Base-by-base conservation (phyloP, 30 jellyfish, hydroid and myxozoan species). In the Aurelia sp. region DNA sequence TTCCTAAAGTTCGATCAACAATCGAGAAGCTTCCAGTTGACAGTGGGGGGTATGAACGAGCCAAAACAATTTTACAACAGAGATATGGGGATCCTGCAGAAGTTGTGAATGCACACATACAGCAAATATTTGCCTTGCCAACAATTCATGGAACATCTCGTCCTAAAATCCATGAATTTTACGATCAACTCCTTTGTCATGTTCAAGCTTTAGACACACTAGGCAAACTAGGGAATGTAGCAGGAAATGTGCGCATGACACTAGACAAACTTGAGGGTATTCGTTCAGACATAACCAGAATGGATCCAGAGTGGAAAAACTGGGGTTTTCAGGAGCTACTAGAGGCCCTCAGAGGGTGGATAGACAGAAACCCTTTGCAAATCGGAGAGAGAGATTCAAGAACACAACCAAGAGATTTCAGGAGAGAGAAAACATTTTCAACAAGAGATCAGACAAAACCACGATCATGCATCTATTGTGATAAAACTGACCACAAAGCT, bases 291-390 rank as follows among this genome's bases (percentile, higher is more conserved):
- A 65, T 77, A 24, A 78, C 73, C 13, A 63, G 87, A 67, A 52
- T 72, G 19, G 96, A 87, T 63, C 64, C 82, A 55, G 44, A 44
- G 8, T 87, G 96, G 96, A 67, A 87, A 68, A 47, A 77, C 41
- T 77, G 96, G 91, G 75, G 77, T 52, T 87, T 87, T 69, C 87
- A 72, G 33, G 79, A 86, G 62, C 80, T 87, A 70, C 73, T 87
- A 41, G 81, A 77, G 31, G 86, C 91, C n/a, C 38, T 78, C 15
- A 50, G 81, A 30, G 80, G 59, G 41, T 77, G 96, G 91, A 71
- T 78, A 3, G 91, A 76, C 22, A 76, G 96, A 62, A 76, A 87
- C 41, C 91, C 87, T n/a, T 12, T 76, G 57, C 81, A 67, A 52
- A 50, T 22, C 24, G 82, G 74, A 7, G 91, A 75, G 20, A 86